Evolutionary conservation across 2,888 invertebrate genomes (phyloP).

Genomic region (Agrenia bidenticulata): DNA sequence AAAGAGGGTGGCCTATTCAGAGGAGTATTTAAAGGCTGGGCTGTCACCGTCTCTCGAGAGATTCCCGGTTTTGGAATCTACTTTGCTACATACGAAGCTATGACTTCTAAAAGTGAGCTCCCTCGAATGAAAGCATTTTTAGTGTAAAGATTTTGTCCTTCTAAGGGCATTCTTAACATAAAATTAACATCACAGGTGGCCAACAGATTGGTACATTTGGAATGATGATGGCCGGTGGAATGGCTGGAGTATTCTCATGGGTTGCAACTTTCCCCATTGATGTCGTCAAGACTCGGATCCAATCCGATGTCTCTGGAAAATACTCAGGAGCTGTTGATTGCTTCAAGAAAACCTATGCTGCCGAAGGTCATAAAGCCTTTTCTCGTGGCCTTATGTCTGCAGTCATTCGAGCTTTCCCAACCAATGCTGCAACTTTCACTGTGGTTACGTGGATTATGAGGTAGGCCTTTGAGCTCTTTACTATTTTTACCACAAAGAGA

Average conservation of each 20-base stretch:
- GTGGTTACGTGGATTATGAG: conserved; percentile 79
- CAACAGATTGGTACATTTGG: conserved; percentile 63
- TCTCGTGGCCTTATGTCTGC: conserved; percentile 76
- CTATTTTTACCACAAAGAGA: too few species aligned
- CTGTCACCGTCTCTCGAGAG: conserved; percentile 68
- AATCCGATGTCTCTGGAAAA: conserved; percentile 66
- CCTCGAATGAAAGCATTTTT: not conserved
- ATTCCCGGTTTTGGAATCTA: conserved; percentile 79
- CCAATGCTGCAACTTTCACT: conserved; percentile 88
- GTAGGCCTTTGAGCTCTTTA: conserved; percentile 18
- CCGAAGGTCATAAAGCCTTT: conserved; percentile 72
- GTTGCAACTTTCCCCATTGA: conserved; percentile 82
- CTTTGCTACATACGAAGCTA: conserved; percentile 78
- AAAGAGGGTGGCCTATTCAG: conserved; percentile 64
- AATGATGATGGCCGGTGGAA: conserved; percentile 79
- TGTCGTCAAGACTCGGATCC: conserved; percentile 83
- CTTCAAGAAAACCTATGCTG: conserved; percentile 66
- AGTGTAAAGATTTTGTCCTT: not conserved
- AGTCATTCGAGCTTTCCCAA: conserved; percentile 82
- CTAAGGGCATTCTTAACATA: conserved; percentile 7
- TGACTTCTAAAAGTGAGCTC: conserved; percentile 59
- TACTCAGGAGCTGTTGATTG: conserved; percentile 76
- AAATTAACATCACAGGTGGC: conserved; percentile 30
- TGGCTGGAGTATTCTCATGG: conserved; percentile 86
- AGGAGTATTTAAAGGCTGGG: conserved; percentile 73